Evolutionary conservation across 1,140 invertebrate genomes (phyloP).

Genomic region (Euwallacea fornicatus): DNA sequence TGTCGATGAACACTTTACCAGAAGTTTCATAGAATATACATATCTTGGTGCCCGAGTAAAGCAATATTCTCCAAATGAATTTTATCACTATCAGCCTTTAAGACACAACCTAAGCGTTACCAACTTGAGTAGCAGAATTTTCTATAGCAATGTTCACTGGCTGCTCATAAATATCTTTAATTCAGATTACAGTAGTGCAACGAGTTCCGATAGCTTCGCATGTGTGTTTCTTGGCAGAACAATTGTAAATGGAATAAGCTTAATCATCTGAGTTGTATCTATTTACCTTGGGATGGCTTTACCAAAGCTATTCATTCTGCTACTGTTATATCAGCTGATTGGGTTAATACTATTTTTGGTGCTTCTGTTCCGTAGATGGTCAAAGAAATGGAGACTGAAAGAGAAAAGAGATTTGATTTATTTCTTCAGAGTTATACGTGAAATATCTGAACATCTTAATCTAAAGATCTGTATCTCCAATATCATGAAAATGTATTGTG

Average conservation of each 20-base stretch:
- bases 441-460: too few species aligned
- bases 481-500: too few species aligned
- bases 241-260: conserved; percentile 11
- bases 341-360: not conserved
- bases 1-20: conserved; percentile 5
- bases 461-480: too few species aligned
- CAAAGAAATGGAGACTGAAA: conserved; percentile 6
- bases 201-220: conserved; percentile 2
- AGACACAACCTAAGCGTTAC: not conserved
- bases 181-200: conserved; percentile 7
- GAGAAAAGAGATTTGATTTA: too few species aligned
- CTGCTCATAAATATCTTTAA: not conserved
- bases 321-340: conserved; percentile 4
- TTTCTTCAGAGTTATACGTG: too few species aligned
- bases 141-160: conserved; percentile 5
- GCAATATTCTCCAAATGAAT: conserved; percentile 1
- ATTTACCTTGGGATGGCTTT: conserved; percentile 12
- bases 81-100: not conserved
- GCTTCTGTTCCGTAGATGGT: not conserved
- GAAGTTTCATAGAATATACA: not conserved
- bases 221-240: not conserved
- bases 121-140: not conserved
- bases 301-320: not conserved
- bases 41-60: conserved; percentile 17
- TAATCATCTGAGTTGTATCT: conserved; percentile 16